These are phyloP conservation scores for Nothoprocta pentlandii DNA, from an alignment of 2,113 vertebrate species.

Conservation along the genomic window DNA sequence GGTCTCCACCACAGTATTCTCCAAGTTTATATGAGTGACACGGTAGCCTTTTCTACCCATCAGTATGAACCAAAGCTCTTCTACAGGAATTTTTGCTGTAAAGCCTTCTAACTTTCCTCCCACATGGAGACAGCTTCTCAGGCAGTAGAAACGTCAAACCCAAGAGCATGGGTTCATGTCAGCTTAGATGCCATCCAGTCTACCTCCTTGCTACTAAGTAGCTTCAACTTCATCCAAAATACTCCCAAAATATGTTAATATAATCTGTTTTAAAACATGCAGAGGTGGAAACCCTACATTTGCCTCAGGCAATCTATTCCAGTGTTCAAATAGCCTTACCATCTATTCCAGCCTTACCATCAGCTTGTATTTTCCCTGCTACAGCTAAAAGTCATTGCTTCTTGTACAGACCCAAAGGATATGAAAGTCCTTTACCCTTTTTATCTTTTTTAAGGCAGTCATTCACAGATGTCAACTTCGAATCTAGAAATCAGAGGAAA, in stretches of 20 bases:
- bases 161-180: accelerated
- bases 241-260: background rate
- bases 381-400: background rate
- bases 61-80: background rate
- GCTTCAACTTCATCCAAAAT: background rate
- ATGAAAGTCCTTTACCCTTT: background rate
- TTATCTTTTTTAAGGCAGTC: background rate
- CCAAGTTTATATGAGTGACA: accelerated
- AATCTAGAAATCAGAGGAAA: no score
- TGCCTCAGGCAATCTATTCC: background rate
- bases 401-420: background rate
- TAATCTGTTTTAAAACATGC: background rate
- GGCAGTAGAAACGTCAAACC: background rate
- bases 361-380: background rate
- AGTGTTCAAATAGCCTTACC: background rate
- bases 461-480: background rate
- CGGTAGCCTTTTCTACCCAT: accelerated
- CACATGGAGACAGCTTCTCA: no score
- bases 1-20: background rate
- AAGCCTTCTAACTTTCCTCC: background rate
- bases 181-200: background rate
- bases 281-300: accelerated
- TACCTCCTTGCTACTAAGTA: background rate
- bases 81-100: background rate
- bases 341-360: background rate